These are phyloP conservation scores for Drosophila auraria DNA, from an alignment of 1,140 invertebrate species.

Conservation along the genomic window DNA sequence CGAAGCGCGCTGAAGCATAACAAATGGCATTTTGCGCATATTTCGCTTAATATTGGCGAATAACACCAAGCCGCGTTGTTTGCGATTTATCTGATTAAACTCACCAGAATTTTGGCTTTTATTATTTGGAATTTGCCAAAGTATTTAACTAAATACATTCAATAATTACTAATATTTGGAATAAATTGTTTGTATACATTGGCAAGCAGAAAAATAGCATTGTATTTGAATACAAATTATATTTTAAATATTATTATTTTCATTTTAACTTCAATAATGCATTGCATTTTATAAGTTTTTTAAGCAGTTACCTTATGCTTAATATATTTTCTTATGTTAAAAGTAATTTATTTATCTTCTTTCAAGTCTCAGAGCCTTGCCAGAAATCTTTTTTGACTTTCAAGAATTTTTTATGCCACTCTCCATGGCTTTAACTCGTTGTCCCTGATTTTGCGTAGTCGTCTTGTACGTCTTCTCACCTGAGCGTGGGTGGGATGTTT, in stretches of 20 bases:
- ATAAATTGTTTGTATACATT: too few relatives aligned
- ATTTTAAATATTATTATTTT: not conserved
- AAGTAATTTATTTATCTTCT: not conserved
- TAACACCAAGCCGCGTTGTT: not conserved
- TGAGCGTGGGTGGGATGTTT: slow-evolving; percentile 10
- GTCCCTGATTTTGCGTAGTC: slow-evolving; percentile 13
- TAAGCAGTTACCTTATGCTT: not conserved
- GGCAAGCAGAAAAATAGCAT: too few relatives aligned
- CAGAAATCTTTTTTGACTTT: not conserved
- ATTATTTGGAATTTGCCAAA: not conserved
- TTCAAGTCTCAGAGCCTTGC: not conserved
- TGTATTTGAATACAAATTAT: too few relatives aligned
- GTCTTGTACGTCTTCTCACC: not conserved
- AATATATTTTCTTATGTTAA: not conserved
- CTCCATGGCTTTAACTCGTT: slow-evolving; percentile 12
- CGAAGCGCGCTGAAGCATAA: not conserved
- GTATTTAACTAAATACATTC: not conserved
- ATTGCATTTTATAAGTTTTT: not conserved
- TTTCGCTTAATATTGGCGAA: slow-evolving; percentile 3
- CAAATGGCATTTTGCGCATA: slow-evolving; percentile 17
- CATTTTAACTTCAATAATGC: not conserved
- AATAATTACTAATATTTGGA: not conserved
- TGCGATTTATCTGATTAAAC: slow-evolving; percentile 4
- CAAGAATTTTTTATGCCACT: not conserved
- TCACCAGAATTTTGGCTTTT: not conserved